Evolutionary conservation across 2,113 vertebrate genomes (phyloP).

Genomic region (Percina caprodes): DNA sequence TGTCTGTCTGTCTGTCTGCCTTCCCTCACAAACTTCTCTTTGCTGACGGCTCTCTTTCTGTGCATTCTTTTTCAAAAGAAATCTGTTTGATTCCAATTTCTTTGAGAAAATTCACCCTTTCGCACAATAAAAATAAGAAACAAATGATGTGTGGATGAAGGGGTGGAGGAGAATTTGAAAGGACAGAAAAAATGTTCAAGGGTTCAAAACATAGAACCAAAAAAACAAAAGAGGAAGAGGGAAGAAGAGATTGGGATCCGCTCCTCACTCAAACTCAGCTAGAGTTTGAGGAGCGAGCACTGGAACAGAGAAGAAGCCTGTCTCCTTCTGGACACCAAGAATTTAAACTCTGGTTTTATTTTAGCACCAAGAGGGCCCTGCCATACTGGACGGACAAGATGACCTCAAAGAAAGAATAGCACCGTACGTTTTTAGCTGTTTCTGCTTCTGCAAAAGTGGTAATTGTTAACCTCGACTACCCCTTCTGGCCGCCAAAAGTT

Average conservation of each 20-base stretch:
- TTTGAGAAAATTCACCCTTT: conserved; percentile 75
- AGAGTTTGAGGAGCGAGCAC: conserved; percentile 38
- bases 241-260: conserved; percentile 19
- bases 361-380: conserved; percentile 87
- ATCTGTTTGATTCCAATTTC: conserved; percentile 50
- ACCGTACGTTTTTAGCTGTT: conserved; percentile 75
- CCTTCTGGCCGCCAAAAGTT: conserved; percentile 35
- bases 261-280: conserved; percentile 30
- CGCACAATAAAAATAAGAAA: conserved; percentile 65
- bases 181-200: conserved; percentile 19
- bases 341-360: conserved; percentile 68
- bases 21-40: conserved; percentile 80
- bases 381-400: conserved; percentile 60
- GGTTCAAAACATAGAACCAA: conserved; percentile 29
- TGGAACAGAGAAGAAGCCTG: conserved; percentile 50
- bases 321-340: conserved; percentile 64
- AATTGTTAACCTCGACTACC: conserved; percentile 34
- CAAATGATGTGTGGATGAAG: conserved; percentile 37
- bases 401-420: conserved; percentile 82
- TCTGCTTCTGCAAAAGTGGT: conserved; percentile 70
- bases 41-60: conserved; percentile 74
- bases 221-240: neutral
- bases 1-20: conserved; percentile 82
- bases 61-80: conserved; percentile 54
- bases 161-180: conserved; percentile 19